Evolutionary conservation across 2,113 vertebrate genomes (phyloP), one percentile per base, ranked within the genome.

Genomic region (Lampris megalopsis): DNA sequence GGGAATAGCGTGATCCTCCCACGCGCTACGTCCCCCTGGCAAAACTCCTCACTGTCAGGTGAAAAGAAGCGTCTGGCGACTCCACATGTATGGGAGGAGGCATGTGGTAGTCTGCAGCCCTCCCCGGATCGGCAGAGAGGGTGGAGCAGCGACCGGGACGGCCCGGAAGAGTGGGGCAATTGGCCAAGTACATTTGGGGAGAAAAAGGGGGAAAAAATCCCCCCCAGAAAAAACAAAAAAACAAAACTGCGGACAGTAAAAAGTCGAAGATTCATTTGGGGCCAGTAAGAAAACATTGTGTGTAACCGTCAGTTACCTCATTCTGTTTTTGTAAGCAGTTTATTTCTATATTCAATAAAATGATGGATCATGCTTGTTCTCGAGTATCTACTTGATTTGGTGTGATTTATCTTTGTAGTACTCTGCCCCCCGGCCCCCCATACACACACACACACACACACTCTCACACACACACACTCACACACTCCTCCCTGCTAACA

Each of bases 341-440:
- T 47, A 68, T 38, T 73, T 62, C 68, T 65, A 68, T 69, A 50
- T 54, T 58, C 59, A 68, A 69, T 56, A 80, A 75, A 77, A 41
- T 60, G 9, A 67, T 49, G 24, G 54, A 83, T 80, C 72, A 65
- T 72, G 65, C 82, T 70, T 71, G 61, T 60, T 77, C 47, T 42
- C 41, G n/a, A 36, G 47, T 4, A 37, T 41, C 65, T 36, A 58
- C 58, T 50, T 52, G 38, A 74, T 82, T 74, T 58, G 57, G 71
- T 65, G 48, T 57, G 73, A 72, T 47, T 63, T 62, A 6, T 59
- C 68, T 61, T 71, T 13, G 40, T 56, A 58, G 66, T 37, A 9
- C 61, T 63, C 11, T 40, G 24, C 24, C 24, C 24, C 24, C 24
- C 24, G 24, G 24, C 24, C 57, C 7, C 57, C 11, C 6, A 11